Percentiles rank a stretch among this genome's conserved stretches.
Evolutionary conservation across 2,888 invertebrate genomes (phyloP).

Genomic region (Stictocephala bisonia): DNA sequence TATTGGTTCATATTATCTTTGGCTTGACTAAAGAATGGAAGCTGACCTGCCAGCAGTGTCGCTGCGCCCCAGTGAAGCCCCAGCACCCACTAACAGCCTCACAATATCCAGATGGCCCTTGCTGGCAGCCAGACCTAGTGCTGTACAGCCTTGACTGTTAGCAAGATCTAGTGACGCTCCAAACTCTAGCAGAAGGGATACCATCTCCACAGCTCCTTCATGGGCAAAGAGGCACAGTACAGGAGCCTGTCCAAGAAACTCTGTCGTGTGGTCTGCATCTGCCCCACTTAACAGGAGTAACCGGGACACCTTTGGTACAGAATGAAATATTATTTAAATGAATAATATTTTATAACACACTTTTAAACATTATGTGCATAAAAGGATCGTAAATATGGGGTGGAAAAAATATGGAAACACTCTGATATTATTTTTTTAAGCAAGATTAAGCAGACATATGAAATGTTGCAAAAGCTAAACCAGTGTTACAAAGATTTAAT

Average conservation of each 20-base stretch:
- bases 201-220: conserved; percentile 94
- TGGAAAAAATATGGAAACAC: no score
- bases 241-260: conserved; percentile 84
- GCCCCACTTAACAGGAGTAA: conserved; percentile 90
- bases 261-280: conserved; percentile 85
- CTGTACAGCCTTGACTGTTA: conserved; percentile 89
- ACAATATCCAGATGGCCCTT: conserved; percentile 90
- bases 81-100: conserved; percentile 74
- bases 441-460: not conserved
- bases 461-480: no score
- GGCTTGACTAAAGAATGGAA: no score
- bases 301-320: conserved; percentile 79
- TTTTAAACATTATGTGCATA: not conserved
- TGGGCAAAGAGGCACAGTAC: conserved; percentile 89
- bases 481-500: no score
- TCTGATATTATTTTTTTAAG: not conserved
- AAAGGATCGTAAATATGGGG: not conserved
- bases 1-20: no score
- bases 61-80: conserved; percentile 79
- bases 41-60: conserved; percentile 78
- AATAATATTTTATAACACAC: not conserved
- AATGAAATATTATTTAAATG: not conserved
- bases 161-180: conserved; percentile 88
- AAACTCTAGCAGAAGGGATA: conserved; percentile 89
- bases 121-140: conserved; percentile 87